Conservation (phyloP, 2,888 invertebrate genomes). For the Metallyticus violacea region DNA sequence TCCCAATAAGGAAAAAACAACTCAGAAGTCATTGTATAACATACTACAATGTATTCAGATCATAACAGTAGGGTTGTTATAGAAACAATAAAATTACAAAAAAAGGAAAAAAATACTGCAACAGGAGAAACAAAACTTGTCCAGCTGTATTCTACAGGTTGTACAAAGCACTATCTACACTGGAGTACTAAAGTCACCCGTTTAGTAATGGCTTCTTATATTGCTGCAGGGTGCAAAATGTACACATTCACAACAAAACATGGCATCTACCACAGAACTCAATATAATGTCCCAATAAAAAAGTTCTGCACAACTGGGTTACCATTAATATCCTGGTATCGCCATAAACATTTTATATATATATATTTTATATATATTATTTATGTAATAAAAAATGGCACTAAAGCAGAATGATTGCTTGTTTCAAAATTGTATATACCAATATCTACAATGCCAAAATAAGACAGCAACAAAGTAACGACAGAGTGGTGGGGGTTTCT, state of each 20-base stretch:
- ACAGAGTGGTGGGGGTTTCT: no score
- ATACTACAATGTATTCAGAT: conserved; percentile 22
- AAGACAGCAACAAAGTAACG: neutral
- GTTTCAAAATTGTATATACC: neutral
- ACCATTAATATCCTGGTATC: conserved; percentile 4
- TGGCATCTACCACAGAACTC: neutral
- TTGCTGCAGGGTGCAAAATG: conserved; percentile 18
- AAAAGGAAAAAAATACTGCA: conserved; percentile 7
- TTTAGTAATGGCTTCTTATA: neutral
- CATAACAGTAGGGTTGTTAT: conserved; percentile 5
- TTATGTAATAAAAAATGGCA: conserved; percentile 8
- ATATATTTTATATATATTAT: neutral
- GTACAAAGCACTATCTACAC: neutral
- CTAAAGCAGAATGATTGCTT: conserved; percentile 11
- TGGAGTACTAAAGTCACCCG: neutral
- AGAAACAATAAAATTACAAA: conserved; percentile 13
- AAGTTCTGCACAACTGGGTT: neutral
- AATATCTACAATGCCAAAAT: neutral
- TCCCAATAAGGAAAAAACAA: neutral
- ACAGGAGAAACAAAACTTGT: neutral
- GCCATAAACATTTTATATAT: neutral
- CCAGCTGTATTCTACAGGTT: neutral
- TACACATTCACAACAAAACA: neutral
- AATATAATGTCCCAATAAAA: conserved; percentile 1
- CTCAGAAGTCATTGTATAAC: neutral